A percentile compares a stretch with the other conserved stretches of the same genome.
These are phyloP conservation scores for Hoplodrina ambigua DNA, from an alignment of 2,888 invertebrate species.

Conservation along the genomic window DNA sequence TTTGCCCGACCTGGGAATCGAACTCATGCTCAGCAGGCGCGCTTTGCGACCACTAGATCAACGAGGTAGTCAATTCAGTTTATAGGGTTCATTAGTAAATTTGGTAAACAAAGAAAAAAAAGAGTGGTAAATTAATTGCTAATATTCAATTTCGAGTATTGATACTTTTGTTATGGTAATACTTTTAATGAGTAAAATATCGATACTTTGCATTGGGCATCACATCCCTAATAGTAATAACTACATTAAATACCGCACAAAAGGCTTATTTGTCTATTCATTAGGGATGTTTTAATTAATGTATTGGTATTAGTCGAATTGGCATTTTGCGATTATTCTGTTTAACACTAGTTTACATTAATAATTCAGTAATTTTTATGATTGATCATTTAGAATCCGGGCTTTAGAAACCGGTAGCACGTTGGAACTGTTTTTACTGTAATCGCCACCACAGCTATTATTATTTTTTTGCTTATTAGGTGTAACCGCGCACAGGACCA, in stretches of 20 bases:
- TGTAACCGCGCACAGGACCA: too few relatives aligned
- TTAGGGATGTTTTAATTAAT: constrained; percentile 47
- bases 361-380: constrained; percentile 14
- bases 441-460: neutral
- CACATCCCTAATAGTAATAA: constrained; percentile 29
- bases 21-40: too few relatives aligned
- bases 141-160: too few relatives aligned
- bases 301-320: constrained; percentile 24
- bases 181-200: neutral
- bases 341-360: constrained; percentile 20
- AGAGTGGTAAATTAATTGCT: too few relatives aligned
- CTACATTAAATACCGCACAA: constrained; percentile 39
- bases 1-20: too few relatives aligned
- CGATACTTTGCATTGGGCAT: constrained; percentile 9
- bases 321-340: constrained; percentile 23
- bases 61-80: too few relatives aligned
- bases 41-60: too few relatives aligned
- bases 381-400: constrained; percentile 12
- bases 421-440: neutral
- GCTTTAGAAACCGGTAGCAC: neutral
- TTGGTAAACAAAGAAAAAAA: too few relatives aligned
- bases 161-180: too few relatives aligned
- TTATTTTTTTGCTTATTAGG: too few relatives aligned
- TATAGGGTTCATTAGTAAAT: too few relatives aligned
- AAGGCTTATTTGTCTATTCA: constrained; percentile 46